These are phyloP conservation scores for Minunthozetes semirufus DNA, from an alignment of 2,888 invertebrate genomes.

Conservation along the genomic window DNA sequence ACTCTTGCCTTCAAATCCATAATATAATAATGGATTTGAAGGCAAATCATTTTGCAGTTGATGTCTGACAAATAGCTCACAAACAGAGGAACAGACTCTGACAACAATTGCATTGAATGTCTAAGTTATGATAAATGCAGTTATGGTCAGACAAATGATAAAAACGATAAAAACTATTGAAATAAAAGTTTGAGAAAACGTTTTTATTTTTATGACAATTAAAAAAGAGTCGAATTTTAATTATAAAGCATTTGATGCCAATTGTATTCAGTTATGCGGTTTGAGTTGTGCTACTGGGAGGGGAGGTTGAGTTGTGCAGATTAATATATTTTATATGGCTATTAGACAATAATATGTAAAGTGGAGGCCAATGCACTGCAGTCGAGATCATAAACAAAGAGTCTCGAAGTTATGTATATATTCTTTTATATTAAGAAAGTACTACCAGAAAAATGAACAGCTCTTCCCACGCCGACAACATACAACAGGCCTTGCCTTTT, in stretches of 20 bases:
- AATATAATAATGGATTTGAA: background rate
- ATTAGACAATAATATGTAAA: slow-evolving; percentile 17
- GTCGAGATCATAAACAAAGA: slow-evolving; percentile 13
- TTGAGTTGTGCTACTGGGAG: slow-evolving; percentile 3
- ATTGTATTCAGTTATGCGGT: background rate
- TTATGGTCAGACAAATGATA: slow-evolving; percentile 7
- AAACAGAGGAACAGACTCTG: background rate
- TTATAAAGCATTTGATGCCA: slow-evolving; percentile 7
- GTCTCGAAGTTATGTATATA: background rate
- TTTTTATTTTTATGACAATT: slow-evolving; percentile 14
- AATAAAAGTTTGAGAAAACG: background rate
- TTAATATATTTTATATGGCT: slow-evolving; percentile 22
- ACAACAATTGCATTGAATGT: background rate
- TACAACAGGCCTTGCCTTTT: background rate
- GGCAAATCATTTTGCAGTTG: background rate
- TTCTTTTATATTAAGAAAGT: background rate
- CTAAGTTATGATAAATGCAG: slow-evolving; percentile 11
- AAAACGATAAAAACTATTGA: background rate
- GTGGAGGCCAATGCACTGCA: background rate
- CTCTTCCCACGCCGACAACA: slow-evolving; percentile 16
- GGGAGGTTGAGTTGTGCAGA: background rate
- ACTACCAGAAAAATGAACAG: slow-evolving; percentile 12
- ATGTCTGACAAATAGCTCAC: slow-evolving; percentile 14
- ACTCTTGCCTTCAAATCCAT: background rate
- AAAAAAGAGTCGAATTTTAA: slow-evolving; percentile 23